Evolutionary conservation across 2,797 vertebrate species (phyloP), one percentile per base, ranked within the genome.

Genomic region (Crypturellus tataupa): DNA sequence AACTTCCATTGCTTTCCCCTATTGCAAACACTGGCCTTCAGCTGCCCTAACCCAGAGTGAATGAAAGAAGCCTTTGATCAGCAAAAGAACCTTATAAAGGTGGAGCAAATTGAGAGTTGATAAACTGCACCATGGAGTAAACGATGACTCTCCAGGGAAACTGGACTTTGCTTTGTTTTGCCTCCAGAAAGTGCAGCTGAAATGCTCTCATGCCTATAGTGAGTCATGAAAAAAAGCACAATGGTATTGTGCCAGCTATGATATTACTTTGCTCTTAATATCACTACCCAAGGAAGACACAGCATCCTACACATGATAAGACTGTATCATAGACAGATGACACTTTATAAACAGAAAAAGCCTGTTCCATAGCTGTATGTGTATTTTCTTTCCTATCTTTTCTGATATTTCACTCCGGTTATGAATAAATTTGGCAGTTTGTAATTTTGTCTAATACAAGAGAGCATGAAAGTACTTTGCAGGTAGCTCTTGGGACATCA

Each of bases 281-380:
- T 55, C 49, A 69, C 73, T 53, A 81, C 31, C 27, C 42, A 53
- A 87, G 80, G 65, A 75, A 84, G 44, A 91, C 46, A 47, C 46
- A 23, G 20, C 23, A 23, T 47, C 46, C 23, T 47, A 67, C 24
- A 39, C 2, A 9, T 1, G 2, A 44, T 42, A 87, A 51, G 69
- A 60, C 33, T 58, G 33, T 5, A 2, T 70, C 71, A 90, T 9
- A 33, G 60, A 68, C 49, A 85, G 85, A 82, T 93, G 68, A 94
- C 64, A 18, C 82, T 77, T 87, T 87, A 86, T 82, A 80, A 93
- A 93, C 95, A 91, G 62, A 80, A 93, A 93, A 96, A 91, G 62
- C 7, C 44, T 51, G 4, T 86, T 95, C 86, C 63, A 35, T 85
- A 88, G 49, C 67, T 68, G 60, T 65, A 67, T 80, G 25, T 64